phyloP scores from a whole-genome alignment of 2,888 invertebrate species.

The Drosophila emarginata region DNA sequence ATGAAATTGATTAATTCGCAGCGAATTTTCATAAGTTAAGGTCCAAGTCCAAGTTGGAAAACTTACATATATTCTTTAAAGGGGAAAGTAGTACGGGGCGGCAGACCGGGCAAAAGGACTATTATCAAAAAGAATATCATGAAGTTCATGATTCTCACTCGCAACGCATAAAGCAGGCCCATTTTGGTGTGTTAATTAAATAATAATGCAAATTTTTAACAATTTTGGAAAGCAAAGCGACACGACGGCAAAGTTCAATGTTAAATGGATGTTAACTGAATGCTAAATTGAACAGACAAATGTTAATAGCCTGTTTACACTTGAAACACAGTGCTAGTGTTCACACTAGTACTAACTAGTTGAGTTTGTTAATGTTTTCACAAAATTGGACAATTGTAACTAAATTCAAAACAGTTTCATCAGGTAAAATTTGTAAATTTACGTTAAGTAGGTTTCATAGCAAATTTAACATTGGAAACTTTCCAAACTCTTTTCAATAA shows the following conservation, averaged over 20 bases:
- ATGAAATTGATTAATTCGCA: not conserved
- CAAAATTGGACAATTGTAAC: too few species aligned
- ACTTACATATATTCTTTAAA: constrained; percentile 88
- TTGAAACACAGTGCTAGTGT: too few species aligned
- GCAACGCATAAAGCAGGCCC: constrained; percentile 83
- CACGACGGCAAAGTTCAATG: constrained; percentile 73
- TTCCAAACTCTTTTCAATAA: too few species aligned
- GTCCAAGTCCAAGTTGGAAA: not conserved
- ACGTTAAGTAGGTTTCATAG: too few species aligned
- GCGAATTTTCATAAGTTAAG: constrained; percentile 9
- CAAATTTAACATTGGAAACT: too few species aligned
- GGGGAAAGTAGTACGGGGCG: constrained; percentile 86
- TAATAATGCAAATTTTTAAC: constrained; percentile 14
- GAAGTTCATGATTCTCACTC: constrained; percentile 83
- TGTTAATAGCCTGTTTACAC: too few species aligned
- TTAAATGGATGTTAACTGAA: constrained; percentile 51
- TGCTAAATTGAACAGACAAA: too few species aligned
- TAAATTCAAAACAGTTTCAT: too few species aligned
- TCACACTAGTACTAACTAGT: too few species aligned
- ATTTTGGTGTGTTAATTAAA: constrained; percentile 53
- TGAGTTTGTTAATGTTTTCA: too few species aligned
- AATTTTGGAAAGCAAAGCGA: constrained; percentile 54
- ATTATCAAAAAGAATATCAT: constrained; percentile 85
- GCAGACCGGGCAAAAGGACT: constrained; percentile 88
- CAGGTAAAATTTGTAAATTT: too few species aligned